phyloP scores from a whole-genome alignment of 2,797 vertebrate species.

The Rachycentron canadum region DNA sequence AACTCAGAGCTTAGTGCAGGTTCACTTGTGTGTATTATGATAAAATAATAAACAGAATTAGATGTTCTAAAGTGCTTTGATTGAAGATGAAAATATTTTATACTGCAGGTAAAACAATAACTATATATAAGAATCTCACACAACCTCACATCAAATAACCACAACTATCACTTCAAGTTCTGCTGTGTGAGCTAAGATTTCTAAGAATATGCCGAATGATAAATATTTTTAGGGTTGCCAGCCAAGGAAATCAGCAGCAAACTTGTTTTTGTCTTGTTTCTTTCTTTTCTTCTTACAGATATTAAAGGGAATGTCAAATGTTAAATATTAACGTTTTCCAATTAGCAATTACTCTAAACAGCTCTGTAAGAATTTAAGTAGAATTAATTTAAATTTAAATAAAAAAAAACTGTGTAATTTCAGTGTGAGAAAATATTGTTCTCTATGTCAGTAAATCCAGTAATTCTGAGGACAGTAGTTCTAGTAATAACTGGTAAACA shows the following conservation, averaged over 20 bases:
- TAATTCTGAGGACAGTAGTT: slow-evolving; percentile 29
- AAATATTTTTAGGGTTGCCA: no score
- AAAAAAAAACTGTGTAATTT: slow-evolving; percentile 15
- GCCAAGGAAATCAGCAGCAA: neutral
- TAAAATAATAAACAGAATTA: no score
- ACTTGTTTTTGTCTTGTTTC: neutral
- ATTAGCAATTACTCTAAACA: slow-evolving; percentile 3
- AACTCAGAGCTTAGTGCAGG: no score
- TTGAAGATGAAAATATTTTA: no score
- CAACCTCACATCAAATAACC: no score
- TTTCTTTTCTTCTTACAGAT: neutral
- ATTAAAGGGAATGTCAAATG: neutral
- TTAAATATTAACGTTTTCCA: neutral
- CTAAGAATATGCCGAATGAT: no score
- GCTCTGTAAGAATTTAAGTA: slow-evolving; percentile 12
- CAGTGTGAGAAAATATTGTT: slow-evolving; percentile 29
- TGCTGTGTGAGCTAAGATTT: no score
- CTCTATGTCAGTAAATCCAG: slow-evolving; percentile 59
- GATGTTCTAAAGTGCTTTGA: no score
- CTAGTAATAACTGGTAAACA: slow-evolving; percentile 48
- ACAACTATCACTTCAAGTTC: no score
- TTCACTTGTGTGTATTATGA: no score
- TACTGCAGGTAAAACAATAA: no score
- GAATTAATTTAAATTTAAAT: slow-evolving; percentile 21
- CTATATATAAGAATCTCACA: no score